Evolutionary conservation across 2,113 vertebrate genomes (phyloP).

Genomic region (Cyprinus carpio): DNA sequence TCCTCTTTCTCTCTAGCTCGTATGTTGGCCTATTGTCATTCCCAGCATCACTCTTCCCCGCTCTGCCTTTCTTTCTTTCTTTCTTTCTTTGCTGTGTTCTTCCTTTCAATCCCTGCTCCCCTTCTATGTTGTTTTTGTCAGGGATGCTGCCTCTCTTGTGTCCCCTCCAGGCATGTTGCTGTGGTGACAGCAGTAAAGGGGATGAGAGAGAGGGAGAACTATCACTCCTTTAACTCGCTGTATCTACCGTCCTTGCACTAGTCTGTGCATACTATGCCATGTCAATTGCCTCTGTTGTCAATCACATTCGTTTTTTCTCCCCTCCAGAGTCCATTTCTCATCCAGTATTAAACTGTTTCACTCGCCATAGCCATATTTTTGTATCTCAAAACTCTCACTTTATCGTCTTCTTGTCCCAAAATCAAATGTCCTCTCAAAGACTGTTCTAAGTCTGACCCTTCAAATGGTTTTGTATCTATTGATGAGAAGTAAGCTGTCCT

Average conservation of each 20-base stretch:
- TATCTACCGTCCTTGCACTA: conserved; percentile 56
- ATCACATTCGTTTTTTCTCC: conserved; percentile 57
- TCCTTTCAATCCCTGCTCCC: conserved; percentile 18
- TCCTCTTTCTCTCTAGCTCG: neutral
- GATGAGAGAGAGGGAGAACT: conserved; percentile 47
- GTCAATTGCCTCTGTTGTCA: conserved; percentile 64
- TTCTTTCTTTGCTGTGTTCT: conserved; percentile 5
- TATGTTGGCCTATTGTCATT: conserved; percentile 12
- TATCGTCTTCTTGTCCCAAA: neutral
- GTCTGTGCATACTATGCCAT: conserved; percentile 61
- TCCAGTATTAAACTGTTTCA: conserved; percentile 58
- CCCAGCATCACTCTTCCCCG: conserved; percentile 10
- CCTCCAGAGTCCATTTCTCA: conserved; percentile 39
- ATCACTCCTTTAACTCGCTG: conserved; percentile 48
- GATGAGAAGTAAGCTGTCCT: neutral
- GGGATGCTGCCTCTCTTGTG: conserved; percentile 54
- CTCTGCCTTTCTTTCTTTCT: neutral
- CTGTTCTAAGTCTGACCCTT: neutral
- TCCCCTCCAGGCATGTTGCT: conserved; percentile 61
- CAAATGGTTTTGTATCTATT: neutral
- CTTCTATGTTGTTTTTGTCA: conserved; percentile 48
- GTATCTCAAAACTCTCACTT: neutral
- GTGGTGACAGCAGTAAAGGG: conserved; percentile 52
- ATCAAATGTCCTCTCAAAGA: neutral
- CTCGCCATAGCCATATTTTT: conserved; percentile 1